These are phyloP conservation scores for Coenobita brevimanus DNA, from an alignment of 1,140 invertebrate genomes.

Conservation along the genomic window DNA sequence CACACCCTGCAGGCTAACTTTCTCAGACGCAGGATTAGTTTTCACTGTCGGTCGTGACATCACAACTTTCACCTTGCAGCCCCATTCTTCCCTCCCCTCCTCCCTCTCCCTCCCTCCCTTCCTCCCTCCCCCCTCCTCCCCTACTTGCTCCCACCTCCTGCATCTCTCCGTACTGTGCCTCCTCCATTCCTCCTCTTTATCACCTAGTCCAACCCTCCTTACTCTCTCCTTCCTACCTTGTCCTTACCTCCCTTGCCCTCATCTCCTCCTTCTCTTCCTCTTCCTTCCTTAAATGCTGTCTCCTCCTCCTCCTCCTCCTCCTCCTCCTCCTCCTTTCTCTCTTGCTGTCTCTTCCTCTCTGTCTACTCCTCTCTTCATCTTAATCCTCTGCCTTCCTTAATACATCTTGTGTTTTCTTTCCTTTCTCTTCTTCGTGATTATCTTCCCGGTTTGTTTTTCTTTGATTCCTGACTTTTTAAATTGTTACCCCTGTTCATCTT, in stretches of 20 bases:
- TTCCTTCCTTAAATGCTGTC: not conserved
- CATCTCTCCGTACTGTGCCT: not conserved
- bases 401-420: too few relatives aligned
- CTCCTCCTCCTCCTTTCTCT: not conserved
- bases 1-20: constrained; percentile 18
- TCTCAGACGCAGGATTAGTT: constrained; percentile 46
- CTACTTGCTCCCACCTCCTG: not conserved
- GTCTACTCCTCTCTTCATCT: not conserved
- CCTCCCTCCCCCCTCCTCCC: constrained; percentile 7
- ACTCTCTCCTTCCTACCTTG: not conserved
- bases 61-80: constrained; percentile 55
- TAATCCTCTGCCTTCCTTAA: too few relatives aligned
- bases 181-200: not conserved
- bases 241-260: not conserved
- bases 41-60: constrained; percentile 55
- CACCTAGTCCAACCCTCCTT: not conserved
- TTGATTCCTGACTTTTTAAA: not conserved
- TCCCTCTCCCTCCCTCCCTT: not conserved
- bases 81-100: not conserved
- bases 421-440: too few relatives aligned
- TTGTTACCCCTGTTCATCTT: not conserved
- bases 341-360: not conserved
- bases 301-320: not conserved
- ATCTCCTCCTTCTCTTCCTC: not conserved
- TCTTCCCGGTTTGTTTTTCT: not conserved